Percentiles rank a stretch among this genome's conserved stretches.
phyloP scores from a whole-genome alignment of 2,888 invertebrate genomes.

The Autographa pulchrina region DNA sequence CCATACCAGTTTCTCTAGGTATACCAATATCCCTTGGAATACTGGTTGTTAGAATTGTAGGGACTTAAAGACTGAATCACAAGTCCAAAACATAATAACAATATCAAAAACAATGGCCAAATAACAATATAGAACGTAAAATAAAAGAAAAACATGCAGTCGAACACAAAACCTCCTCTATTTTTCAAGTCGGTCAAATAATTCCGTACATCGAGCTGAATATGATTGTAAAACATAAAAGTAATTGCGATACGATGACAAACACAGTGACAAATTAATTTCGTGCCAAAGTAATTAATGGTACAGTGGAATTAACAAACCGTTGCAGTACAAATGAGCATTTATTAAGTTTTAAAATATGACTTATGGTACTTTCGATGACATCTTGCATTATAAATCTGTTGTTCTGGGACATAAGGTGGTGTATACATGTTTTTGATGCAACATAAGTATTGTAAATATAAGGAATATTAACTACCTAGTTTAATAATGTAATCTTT shows the following conservation, averaged over 20 bases:
- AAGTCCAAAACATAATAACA: too few relatives aligned
- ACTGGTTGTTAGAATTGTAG: too few relatives aligned
- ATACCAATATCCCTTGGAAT: too few relatives aligned
- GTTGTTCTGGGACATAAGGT: background rate
- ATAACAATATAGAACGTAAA: too few relatives aligned
- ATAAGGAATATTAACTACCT: too few relatives aligned
- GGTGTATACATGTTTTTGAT: background rate
- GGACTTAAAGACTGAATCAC: too few relatives aligned
- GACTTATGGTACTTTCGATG: background rate
- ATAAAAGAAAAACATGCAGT: background rate
- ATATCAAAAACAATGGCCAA: too few relatives aligned
- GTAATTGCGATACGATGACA: conserved; percentile 45
- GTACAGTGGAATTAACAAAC: conserved; percentile 30
- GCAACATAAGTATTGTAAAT: too few relatives aligned
- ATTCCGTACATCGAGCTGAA: conserved; percentile 16
- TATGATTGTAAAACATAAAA: conserved; percentile 24
- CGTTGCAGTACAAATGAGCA: conserved; percentile 16
- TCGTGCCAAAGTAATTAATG: conserved; percentile 50
- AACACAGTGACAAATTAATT: conserved; percentile 50
- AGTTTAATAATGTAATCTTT: too few relatives aligned
- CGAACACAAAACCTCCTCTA: background rate
- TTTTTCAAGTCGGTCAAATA: too few relatives aligned
- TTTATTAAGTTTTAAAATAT: background rate
- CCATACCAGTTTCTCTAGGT: too few relatives aligned
- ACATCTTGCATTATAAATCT: background rate